A percentile compares a stretch with the other conserved stretches of the same genome.
Conservation (phyloP, 2,888 invertebrate species). For the Amitus sp. region DNA sequence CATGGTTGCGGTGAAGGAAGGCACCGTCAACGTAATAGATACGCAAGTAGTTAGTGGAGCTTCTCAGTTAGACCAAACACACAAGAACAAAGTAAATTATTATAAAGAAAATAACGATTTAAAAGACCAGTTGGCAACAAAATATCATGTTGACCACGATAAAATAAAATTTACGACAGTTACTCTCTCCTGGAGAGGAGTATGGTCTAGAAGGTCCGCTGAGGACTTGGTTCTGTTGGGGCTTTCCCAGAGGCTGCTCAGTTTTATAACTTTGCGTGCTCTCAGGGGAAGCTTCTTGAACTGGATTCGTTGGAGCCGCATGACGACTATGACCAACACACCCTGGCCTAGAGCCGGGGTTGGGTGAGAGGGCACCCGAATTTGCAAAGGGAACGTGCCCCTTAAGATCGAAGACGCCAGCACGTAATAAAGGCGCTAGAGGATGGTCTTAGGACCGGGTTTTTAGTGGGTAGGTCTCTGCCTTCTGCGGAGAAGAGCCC, state of each 20-base stretch:
- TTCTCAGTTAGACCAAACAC: slow-evolving; percentile 12
- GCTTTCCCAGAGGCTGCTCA: not conserved
- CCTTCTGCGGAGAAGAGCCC: not conserved
- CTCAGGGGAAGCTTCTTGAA: slow-evolving; percentile 1
- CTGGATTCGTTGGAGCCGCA: not conserved
- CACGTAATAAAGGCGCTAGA: not conserved
- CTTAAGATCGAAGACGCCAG: not conserved
- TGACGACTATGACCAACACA: not conserved
- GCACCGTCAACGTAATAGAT: slow-evolving; percentile 16
- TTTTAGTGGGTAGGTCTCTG: not conserved
- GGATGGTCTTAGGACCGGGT: not conserved
- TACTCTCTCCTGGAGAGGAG: not conserved
- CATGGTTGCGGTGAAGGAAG: slow-evolving; percentile 10
- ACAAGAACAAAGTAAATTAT: slow-evolving; percentile 18
- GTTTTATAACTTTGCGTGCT: slow-evolving; percentile 13
- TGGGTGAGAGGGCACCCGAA: not conserved
- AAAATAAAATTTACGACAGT: no score
- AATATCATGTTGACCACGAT: no score
- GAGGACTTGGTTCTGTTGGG: not conserved
- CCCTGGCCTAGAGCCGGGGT: not conserved
- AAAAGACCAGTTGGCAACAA: no score
- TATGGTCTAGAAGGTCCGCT: not conserved
- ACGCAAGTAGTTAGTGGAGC: slow-evolving; percentile 31
- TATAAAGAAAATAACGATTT: slow-evolving; percentile 13
- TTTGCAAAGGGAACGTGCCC: not conserved